Conservation (phyloP, 2,797 vertebrate species). For the Helostoma temminkii region DNA sequence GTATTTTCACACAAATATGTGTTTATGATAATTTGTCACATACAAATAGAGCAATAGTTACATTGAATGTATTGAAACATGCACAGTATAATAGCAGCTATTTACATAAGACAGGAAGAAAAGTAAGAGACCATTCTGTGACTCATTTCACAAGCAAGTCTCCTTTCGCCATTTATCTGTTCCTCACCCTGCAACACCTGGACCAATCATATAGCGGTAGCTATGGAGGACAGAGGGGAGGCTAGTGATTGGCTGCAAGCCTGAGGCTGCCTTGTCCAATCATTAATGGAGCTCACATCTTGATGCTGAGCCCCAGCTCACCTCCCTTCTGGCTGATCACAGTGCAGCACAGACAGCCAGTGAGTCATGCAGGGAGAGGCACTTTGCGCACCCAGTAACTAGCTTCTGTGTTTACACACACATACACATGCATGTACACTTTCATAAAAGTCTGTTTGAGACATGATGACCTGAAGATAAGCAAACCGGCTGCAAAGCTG, state of each 20-base stretch:
- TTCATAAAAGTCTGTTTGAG: slow-evolving; percentile 21
- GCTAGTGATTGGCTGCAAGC: slow-evolving; percentile 75
- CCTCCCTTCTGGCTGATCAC: slow-evolving; percentile 68
- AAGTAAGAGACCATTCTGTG: slow-evolving; percentile 2
- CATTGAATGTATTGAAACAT: neutral
- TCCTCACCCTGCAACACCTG: slow-evolving; percentile 85
- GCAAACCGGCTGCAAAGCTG: slow-evolving; percentile 10
- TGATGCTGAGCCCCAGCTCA: slow-evolving; percentile 62
- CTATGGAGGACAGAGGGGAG: slow-evolving; percentile 69
- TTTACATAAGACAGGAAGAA: slow-evolving; percentile 3
- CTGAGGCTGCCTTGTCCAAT: slow-evolving; percentile 74
- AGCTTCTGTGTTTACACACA: slow-evolving; percentile 36
- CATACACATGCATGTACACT: slow-evolving; percentile 19
- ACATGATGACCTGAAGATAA: slow-evolving; percentile 18
- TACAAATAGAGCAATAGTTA: slow-evolving; percentile 8
- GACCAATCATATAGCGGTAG: slow-evolving; percentile 78
- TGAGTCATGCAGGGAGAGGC: slow-evolving; percentile 82
- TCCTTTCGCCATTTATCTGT: slow-evolving; percentile 50
- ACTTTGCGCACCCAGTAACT: slow-evolving; percentile 54
- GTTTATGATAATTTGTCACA: neutral
- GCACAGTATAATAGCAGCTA: neutral
- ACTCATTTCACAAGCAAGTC: slow-evolving; percentile 28
- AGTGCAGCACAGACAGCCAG: slow-evolving; percentile 61
- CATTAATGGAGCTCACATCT: slow-evolving; percentile 63
- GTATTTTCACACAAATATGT: neutral